phyloP scores from a whole-genome alignment of 2,113 vertebrate genomes.

The Tursiops truncatus region DNA sequence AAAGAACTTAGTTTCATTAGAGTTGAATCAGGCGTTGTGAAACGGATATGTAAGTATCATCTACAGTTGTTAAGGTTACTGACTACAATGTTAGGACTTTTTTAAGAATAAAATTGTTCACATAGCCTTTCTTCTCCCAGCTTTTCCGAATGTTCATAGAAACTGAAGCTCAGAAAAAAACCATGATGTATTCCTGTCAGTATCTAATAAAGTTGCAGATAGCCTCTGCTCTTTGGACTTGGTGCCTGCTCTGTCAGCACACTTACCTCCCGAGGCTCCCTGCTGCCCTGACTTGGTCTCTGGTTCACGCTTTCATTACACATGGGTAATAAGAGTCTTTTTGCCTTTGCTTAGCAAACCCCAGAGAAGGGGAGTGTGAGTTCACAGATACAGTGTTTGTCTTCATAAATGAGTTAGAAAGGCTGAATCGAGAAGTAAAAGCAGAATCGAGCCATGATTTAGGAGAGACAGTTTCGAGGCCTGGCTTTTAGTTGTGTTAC shows the following conservation, averaged over 20 bases:
- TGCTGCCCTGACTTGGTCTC: neutral
- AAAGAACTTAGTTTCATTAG: neutral
- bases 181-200: neutral
- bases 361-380: neutral
- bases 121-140: neutral
- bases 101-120: neutral
- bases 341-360: neutral
- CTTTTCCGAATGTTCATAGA: neutral
- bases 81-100: neutral
- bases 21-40: neutral
- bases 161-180: neutral
- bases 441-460: neutral
- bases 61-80: neutral
- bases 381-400: neutral
- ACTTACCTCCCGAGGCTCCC: neutral
- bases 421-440: neutral
- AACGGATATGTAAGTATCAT: neutral
- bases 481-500: neutral
- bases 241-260: neutral
- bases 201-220: neutral
- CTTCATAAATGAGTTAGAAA: neutral
- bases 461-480: neutral
- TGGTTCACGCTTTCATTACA: neutral
- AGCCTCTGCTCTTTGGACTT: constrained; percentile 17
- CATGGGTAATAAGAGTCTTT: neutral